A percentile compares a stretch with the other conserved stretches of the same genome.
phyloP scores from a whole-genome alignment of 92 coral and sea anemone genomes.

The Bergia puertoricense region DNA sequence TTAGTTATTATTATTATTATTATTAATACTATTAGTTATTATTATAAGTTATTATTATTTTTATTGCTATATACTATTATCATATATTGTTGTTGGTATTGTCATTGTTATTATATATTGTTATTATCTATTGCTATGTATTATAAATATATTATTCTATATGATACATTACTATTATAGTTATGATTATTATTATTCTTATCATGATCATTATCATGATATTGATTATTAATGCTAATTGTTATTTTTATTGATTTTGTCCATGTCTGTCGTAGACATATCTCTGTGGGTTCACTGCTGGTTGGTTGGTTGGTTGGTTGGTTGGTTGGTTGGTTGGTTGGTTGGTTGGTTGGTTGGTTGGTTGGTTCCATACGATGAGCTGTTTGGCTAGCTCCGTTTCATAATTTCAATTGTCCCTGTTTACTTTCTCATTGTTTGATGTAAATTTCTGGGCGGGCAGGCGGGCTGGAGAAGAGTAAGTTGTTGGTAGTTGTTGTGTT shows the following conservation, averaged over 20 bases:
- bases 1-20: conserved; percentile 8
- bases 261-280: conserved; percentile 14
- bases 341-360: background rate
- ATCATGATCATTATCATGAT: conserved; percentile 11
- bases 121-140: conserved; percentile 10
- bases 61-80: conserved; percentile 10
- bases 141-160: conserved; percentile 8
- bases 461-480: conserved; percentile 16
- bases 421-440: conserved; percentile 11
- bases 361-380: conserved; percentile 13
- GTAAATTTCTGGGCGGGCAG: conserved; percentile 15
- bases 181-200: conserved; percentile 9
- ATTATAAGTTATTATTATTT: conserved; percentile 8
- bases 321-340: no score
- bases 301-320: background rate
- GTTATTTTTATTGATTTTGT: conserved; percentile 10
- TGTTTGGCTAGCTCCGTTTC: conserved; percentile 15
- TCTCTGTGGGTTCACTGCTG: conserved; percentile 15
- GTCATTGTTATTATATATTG: conserved; percentile 10
- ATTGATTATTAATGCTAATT: conserved; percentile 10
- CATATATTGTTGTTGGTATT: conserved; percentile 11
- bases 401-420: conserved; percentile 12
- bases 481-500: conserved; percentile 13
- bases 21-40: conserved; percentile 9
- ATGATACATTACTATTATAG: conserved; percentile 10